phyloP scores from a whole-genome alignment of 2,888 invertebrate species.

The Eremobia ochroleuca region DNA sequence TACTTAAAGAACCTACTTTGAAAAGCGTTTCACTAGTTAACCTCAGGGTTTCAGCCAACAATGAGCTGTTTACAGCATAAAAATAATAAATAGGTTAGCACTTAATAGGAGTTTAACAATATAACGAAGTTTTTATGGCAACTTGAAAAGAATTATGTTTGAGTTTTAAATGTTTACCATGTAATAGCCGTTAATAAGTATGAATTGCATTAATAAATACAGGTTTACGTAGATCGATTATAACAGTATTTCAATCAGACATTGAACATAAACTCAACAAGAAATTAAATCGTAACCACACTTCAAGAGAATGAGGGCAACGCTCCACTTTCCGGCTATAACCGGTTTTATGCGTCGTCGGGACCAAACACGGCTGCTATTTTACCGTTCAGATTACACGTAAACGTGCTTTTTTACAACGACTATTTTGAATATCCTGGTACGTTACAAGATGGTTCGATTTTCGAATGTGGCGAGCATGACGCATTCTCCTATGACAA shows the following conservation, averaged over 20 bases:
- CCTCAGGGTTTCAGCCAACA: conserved; percentile 35
- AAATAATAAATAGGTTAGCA: conserved; percentile 40
- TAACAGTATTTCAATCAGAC: conserved; percentile 76
- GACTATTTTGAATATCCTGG: conserved; percentile 60
- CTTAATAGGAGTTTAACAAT: conserved; percentile 11
- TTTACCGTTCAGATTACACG: conserved; percentile 72
- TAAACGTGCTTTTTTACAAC: conserved; percentile 66
- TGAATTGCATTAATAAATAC: conserved; percentile 37
- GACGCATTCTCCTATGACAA: conserved; percentile 40
- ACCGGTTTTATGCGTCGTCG: conserved; percentile 80
- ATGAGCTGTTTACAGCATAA: conserved; percentile 28
- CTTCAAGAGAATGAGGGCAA: conserved; percentile 84
- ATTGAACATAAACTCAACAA: conserved; percentile 75
- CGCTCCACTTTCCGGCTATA: conserved; percentile 85
- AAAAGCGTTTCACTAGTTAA: conserved; percentile 38
- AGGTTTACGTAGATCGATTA: conserved; percentile 50
- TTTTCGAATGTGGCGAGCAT: conserved; percentile 41
- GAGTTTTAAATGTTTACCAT: conserved; percentile 7
- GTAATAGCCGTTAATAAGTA: conserved; percentile 25
- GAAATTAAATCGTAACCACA: conserved; percentile 82
- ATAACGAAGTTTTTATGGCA: conserved; percentile 2
- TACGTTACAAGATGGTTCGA: conserved; percentile 40
- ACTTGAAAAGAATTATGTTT: not conserved
- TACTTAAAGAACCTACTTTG: conserved; percentile 28
- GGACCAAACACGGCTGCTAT: conserved; percentile 73